phyloP scores from a whole-genome alignment of 35 echinoderm and acorn worm genomes.

The Apostichopus parvimensis region DNA sequence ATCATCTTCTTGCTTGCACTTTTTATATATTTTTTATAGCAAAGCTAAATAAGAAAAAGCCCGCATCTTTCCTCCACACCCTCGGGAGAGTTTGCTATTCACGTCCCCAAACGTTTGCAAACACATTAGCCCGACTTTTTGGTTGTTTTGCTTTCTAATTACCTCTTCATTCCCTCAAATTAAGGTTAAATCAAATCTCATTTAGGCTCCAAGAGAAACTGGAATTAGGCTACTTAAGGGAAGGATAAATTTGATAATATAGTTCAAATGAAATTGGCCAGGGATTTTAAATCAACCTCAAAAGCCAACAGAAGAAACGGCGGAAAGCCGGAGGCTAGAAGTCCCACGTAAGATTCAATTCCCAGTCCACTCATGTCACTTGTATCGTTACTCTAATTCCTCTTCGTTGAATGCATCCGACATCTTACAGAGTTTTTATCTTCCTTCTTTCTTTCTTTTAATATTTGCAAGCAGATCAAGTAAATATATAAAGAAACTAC shows the following conservation, averaged over 20 bases:
- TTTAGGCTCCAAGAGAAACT: constrained; percentile 52
- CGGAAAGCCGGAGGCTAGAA: constrained; percentile 28
- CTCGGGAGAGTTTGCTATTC: constrained; percentile 48
- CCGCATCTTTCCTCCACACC: neutral
- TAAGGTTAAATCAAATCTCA: constrained; percentile 58
- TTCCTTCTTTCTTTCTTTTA: neutral
- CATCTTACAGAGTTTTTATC: neutral
- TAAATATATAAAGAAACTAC: too few species aligned
- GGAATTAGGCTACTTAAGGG: constrained; percentile 65
- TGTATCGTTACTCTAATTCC: constrained; percentile 45
- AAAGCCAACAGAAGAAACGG: constrained; percentile 48
- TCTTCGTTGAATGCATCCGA: constrained; percentile 19
- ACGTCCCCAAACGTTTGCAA: constrained; percentile 50
- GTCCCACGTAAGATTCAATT: constrained; percentile 12
- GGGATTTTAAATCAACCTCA: constrained; percentile 50
- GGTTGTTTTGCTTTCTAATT: constrained; percentile 62
- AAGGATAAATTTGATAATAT: constrained; percentile 53
- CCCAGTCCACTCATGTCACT: constrained; percentile 24
- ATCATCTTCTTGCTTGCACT: constrained; percentile 10
- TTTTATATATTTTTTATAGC: neutral
- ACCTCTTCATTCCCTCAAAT: constrained; percentile 46
- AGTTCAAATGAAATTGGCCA: constrained; percentile 42
- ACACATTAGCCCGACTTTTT: constrained; percentile 51
- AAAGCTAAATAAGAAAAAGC: neutral
- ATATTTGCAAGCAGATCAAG: neutral